Evolutionary conservation across 2,888 invertebrate species (phyloP).

Genomic region (Phytoseiulus persimilis): DNA sequence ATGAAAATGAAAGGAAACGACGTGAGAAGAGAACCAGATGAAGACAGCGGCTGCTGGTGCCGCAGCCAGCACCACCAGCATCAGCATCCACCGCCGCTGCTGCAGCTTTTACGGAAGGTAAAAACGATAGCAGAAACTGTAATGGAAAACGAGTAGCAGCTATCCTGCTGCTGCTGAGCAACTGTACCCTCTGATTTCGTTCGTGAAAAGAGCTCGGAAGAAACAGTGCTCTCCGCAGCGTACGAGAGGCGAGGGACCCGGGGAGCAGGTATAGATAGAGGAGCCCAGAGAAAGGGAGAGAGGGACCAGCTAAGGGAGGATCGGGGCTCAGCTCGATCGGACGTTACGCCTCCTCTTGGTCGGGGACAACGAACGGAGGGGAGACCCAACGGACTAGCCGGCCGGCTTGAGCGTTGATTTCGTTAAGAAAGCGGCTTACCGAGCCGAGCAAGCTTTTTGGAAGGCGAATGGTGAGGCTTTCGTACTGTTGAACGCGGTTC

Average conservation of each 20-base stretch:
- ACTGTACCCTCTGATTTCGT: background rate
- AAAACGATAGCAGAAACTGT: background rate
- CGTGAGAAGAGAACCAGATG: background rate
- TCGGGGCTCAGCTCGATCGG: background rate
- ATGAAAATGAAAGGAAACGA: background rate
- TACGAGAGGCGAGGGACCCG: background rate
- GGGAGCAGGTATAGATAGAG: background rate
- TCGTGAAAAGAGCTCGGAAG: background rate
- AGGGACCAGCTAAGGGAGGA: background rate
- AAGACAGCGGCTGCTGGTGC: background rate
- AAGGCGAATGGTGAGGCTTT: background rate
- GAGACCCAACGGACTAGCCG: background rate
- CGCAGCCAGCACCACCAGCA: background rate
- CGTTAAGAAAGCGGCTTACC: slow-evolving; percentile 5
- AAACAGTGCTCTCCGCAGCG: background rate
- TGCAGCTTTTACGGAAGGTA: background rate
- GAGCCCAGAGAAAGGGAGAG: background rate
- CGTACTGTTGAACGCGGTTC: background rate
- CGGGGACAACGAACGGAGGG: background rate
- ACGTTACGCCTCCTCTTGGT: background rate
- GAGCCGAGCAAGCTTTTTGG: background rate
- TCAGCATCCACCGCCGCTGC: background rate
- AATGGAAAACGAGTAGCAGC: background rate
- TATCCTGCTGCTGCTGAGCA: background rate
- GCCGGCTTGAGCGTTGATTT: background rate